Evolutionary conservation across 1,140 invertebrate genomes (phyloP), one percentile per base, ranked within the genome.

Genomic region (Drosophila nigrodunni): DNA sequence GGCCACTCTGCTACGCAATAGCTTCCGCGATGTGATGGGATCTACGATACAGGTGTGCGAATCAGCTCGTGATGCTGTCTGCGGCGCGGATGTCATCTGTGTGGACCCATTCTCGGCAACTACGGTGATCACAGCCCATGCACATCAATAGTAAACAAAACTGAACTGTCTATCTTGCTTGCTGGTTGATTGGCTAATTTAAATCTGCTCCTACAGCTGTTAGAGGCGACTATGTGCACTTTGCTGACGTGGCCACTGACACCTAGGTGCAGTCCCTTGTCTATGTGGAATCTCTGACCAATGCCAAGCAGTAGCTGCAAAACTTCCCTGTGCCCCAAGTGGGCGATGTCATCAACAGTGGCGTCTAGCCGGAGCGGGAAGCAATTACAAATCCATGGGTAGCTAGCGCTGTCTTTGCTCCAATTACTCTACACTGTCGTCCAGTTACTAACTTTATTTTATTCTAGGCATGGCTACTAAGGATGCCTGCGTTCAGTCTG

Each of bases 261-360:
- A 78, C 93, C 9, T 94, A 94, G 74, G 52, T 61, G 7, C 72
- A 77, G 15, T 58, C 82, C 1, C 9, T 71, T 30, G 81, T 94
- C 9, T 93, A 91, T 52, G 90, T 93, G 9, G 93, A 94, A 64
- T 82, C 89, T 21, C 66, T 77, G 69, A 77, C 66, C 25, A 92
- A 91, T 61, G 93, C 93, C 5, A 66, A 92, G 41, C 72, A 64
- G 4, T 93, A 94, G 78, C 46, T 94, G 15, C 59, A 70, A 13
- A 80, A 85, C 6, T 57, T 90, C 2, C 88, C 89, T 2, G 80
- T 82, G 4, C 18, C 72, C 7, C 93, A 93, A 74, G 61, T 94
- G 47, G 93, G 93, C 25, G 78, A 80, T 1, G 61, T 81, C 3
- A 80, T 93, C 7, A 82, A 92, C 11, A 60, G 74, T 1, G 30